Evolutionary conservation across 2,113 vertebrate species (phyloP), one percentile per base, ranked within the genome.

Genomic region (Solea senegalensis): DNA sequence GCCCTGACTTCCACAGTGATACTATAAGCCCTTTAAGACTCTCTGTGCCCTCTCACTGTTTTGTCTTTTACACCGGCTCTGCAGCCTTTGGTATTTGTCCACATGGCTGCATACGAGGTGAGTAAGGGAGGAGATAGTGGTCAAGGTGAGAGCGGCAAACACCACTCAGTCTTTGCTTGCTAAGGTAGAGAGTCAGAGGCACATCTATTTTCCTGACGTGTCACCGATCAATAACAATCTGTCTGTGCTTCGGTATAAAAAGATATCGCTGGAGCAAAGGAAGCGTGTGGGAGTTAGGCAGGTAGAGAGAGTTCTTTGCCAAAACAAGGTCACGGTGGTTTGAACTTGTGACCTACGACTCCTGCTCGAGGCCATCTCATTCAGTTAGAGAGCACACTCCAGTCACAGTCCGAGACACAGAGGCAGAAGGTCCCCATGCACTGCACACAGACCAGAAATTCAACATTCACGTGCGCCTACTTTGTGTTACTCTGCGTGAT

Each of bases 141-240:
- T 34, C 46, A 55, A 81, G 68, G 68, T 74, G 65, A 81, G 83
- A 69, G 76, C 69, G 67, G 27, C 74, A 74, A 67, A 71, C 62
- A 81, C 65, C 41, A 39, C 73, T 83, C 78, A 58, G 60, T 54
- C 67, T 74, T 56, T 73, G 67, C 69, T 7, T 44, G 84, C 74
- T 10, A 75, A 74, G 50, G 50, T 27, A 70, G 11, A 28, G 69
- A 74, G 66, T 71, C 74, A 73, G 67, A 69, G 58, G 61, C 62
- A 63, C 73, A 86, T 89, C 75, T 74, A 72, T 87, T 89, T 83
- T 86, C 62, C 51, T 71, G 64, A 81, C 75, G 69, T 72, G 85
- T 70, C 62, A 78, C 66, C 51, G 78, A 87, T 87, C 79, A 57
- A 89, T 84, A 88, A 65, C 0, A 51, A 9, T 46, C 64, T 49